Conservation (phyloP, 2,113 vertebrate genomes). For the Callipepla californica region DNA sequence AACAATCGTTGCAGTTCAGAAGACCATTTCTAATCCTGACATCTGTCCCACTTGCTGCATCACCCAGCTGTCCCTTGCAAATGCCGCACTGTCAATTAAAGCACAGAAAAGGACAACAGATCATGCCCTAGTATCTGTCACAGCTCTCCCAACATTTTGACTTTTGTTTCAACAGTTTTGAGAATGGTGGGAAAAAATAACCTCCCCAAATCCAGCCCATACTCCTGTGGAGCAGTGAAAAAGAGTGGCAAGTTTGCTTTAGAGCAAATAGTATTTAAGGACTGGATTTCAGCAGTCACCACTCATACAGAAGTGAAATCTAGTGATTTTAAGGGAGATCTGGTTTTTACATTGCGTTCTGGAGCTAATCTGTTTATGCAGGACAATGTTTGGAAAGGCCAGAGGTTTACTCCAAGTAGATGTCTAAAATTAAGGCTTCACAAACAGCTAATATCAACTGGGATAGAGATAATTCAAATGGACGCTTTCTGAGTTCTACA, state of each 20-base stretch:
- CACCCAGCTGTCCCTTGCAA: slow-evolving; percentile 94
- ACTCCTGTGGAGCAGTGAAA: not conserved
- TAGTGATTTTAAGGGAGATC: not conserved
- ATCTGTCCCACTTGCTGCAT: slow-evolving; percentile 92
- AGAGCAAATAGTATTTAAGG: not conserved
- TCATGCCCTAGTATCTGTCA: not conserved
- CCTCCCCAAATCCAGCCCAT: not conserved
- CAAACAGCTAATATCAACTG: not conserved
- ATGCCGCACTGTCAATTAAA: slow-evolving; percentile 87
- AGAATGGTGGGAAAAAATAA: not conserved
- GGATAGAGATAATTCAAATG: not conserved
- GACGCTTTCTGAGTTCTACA: not conserved
- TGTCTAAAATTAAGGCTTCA: not conserved
- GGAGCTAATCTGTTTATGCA: not conserved
- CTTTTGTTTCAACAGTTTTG: not conserved
- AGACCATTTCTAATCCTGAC: slow-evolving; percentile 95
- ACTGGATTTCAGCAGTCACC: not conserved
- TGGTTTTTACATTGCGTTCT: not conserved
- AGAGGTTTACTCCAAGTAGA: not conserved
- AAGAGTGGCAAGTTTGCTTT: not conserved
- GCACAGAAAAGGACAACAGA: not conserved
- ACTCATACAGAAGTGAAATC: not conserved
- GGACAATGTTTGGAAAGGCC: not conserved
- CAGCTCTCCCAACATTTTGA: not conserved
- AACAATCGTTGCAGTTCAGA: slow-evolving; percentile 96